Conservation (phyloP, 2,113 vertebrate genomes). For the Takifugu flavidus region DNA sequence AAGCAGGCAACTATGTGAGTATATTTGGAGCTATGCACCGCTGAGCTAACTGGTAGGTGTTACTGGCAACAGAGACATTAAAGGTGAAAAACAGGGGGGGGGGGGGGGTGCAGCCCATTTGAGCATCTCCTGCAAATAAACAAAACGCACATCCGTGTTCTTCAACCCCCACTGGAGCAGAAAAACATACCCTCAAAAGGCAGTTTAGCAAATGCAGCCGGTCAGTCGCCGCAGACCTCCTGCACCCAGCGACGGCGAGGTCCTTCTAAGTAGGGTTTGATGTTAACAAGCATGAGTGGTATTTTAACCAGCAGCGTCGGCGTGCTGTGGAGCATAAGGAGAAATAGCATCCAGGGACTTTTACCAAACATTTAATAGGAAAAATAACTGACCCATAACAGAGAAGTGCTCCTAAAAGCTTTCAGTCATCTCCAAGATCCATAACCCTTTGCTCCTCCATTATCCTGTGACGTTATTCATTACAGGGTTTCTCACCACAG, state of each 20-base stretch:
- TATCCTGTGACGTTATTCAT: slow-evolving; percentile 23
- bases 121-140: slow-evolving; percentile 21
- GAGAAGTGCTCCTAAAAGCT: slow-evolving; percentile 50
- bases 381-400: slow-evolving; percentile 40
- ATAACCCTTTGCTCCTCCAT: slow-evolving; percentile 3
- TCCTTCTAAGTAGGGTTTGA: slow-evolving; percentile 23
- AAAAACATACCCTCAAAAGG: slow-evolving; percentile 4
- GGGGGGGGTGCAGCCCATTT: no score
- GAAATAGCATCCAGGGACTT: slow-evolving; percentile 11
- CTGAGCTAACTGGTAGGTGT: slow-evolving; percentile 8
- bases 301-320: slow-evolving; percentile 20
- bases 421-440: slow-evolving; percentile 14
- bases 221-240: slow-evolving; percentile 15
- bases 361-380: slow-evolving; percentile 21
- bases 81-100: slow-evolving; percentile 25
- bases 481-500: slow-evolving; percentile 22
- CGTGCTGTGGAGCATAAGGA: slow-evolving; percentile 3
- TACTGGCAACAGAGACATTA: slow-evolving; percentile 17
- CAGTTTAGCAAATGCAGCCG: slow-evolving; percentile 9
- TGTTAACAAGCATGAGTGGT: slow-evolving; percentile 33
- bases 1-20: neutral
- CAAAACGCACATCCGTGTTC: slow-evolving; percentile 21
- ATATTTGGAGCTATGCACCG: no score
- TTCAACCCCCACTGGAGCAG: slow-evolving; percentile 3
- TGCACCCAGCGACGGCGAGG: slow-evolving; percentile 6